Percentiles rank a stretch among this genome's conserved stretches.
Evolutionary conservation across 2,888 invertebrate genomes (phyloP).

Genomic region (Platycnemis pennipes): DNA sequence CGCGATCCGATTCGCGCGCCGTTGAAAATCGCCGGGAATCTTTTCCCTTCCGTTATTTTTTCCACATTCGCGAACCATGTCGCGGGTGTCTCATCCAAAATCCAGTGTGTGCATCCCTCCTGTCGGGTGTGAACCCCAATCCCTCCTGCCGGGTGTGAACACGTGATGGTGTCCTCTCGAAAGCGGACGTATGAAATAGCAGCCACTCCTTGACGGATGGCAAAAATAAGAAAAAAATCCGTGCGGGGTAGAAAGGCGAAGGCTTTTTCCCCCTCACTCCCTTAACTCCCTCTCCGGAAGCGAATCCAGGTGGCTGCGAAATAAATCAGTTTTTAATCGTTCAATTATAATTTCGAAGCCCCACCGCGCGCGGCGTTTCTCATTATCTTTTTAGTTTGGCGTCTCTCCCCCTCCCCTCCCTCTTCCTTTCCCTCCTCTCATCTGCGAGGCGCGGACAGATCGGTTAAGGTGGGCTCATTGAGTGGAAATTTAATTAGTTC

Average conservation of each 20-base stretch:
- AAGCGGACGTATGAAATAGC: neutral
- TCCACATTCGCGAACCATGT: neutral
- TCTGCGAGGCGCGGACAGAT: neutral
- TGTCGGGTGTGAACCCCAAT: too few species aligned
- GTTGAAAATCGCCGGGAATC: neutral
- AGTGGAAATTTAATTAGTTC: conserved; percentile 65
- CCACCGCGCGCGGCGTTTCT: conserved; percentile 26
- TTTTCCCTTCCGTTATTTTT: neutral
- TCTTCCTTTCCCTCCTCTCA: neutral
- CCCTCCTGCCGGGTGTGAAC: neutral
- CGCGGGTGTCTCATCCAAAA: neutral
- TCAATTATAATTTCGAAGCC: conserved; percentile 14
- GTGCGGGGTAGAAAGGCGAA: neutral
- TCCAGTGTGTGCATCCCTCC: neutral
- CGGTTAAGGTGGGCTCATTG: conserved; percentile 23
- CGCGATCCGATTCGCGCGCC: neutral
- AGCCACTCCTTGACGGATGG: neutral
- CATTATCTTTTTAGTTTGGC: conserved; percentile 36
- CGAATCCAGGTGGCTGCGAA: conserved; percentile 22
- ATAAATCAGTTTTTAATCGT: conserved; percentile 39
- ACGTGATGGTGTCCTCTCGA: neutral
- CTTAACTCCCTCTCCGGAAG: neutral
- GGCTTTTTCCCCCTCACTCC: neutral
- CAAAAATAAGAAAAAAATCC: neutral
- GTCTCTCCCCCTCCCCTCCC: neutral